Percentiles rank a stretch among this genome's conserved stretches.
These are phyloP conservation scores for Tetrax tetrax DNA, from an alignment of 2,113 vertebrate species.

Conservation along the genomic window DNA sequence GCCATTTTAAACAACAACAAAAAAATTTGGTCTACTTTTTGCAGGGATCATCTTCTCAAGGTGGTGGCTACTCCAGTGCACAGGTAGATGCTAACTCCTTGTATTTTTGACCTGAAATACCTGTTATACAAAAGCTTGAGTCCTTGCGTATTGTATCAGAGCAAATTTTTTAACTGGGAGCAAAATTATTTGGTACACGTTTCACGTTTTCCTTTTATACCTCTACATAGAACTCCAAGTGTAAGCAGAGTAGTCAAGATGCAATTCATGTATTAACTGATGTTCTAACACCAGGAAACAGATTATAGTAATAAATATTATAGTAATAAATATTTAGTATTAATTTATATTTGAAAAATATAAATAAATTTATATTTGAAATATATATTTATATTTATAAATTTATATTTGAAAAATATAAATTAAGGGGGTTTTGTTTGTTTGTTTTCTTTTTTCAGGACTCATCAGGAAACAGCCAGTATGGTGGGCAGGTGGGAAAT, in stretches of 20 bases:
- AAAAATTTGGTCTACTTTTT: background rate
- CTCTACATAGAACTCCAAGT: background rate
- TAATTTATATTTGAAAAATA: background rate
- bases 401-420: background rate
- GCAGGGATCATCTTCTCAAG: conserved; percentile 54
- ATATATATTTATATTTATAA: too few relatives aligned
- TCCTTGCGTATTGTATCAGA: background rate
- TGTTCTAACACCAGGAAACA: background rate
- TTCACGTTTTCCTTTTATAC: background rate
- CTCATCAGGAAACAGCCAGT: conserved; percentile 22
- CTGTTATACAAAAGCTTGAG: background rate
- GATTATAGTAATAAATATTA: background rate
- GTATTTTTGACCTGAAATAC: background rate
- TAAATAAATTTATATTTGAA: background rate
- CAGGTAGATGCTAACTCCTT: conserved; percentile 16
- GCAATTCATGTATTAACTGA: background rate
- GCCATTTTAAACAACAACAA: background rate
- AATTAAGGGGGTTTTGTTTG: background rate
- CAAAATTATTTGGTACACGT: background rate
- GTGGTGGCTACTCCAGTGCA: conserved; percentile 26
- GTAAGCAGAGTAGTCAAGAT: background rate
- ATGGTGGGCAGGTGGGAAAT: conserved; percentile 31
- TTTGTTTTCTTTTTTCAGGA: background rate
- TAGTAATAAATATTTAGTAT: too few relatives aligned
- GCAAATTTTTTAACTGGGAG: background rate